Evolutionary conservation across 2,113 vertebrate species (phyloP).

Genomic region (Peucedramus taeniatus): DNA sequence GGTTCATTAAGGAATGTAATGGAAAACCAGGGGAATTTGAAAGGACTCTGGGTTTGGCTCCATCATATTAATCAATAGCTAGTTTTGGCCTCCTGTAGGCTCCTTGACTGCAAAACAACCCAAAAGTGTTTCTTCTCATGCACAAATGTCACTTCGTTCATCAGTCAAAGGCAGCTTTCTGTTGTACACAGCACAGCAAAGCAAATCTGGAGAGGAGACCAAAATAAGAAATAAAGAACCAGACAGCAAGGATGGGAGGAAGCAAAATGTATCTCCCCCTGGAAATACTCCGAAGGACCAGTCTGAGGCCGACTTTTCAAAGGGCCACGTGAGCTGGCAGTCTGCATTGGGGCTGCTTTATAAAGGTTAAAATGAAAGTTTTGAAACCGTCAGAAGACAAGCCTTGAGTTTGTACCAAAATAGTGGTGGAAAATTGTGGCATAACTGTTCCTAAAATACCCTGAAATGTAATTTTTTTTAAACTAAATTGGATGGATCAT

Average conservation of each 20-base stretch:
- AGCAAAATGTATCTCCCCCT: not conserved
- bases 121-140: not conserved
- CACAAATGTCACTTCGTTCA: not conserved
- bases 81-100: not conserved
- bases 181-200: not conserved
- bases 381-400: not conserved
- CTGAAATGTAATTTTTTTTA: not conserved
- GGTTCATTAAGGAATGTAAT: not conserved
- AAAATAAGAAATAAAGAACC: not conserved
- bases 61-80: not conserved
- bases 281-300: not conserved
- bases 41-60: not conserved
- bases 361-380: not conserved
- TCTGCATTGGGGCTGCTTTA: not conserved
- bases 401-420: not conserved
- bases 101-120: not conserved
- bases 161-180: not conserved
- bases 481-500: not conserved
- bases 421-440: not conserved
- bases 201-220: not conserved
- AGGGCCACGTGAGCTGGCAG: not conserved
- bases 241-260: not conserved
- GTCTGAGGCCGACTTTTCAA: fast-evolving
- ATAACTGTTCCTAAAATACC: not conserved
- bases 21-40: not conserved